Conservation (phyloP, 2,888 invertebrate species). For the Rambutsinella grinnellia region DNA sequence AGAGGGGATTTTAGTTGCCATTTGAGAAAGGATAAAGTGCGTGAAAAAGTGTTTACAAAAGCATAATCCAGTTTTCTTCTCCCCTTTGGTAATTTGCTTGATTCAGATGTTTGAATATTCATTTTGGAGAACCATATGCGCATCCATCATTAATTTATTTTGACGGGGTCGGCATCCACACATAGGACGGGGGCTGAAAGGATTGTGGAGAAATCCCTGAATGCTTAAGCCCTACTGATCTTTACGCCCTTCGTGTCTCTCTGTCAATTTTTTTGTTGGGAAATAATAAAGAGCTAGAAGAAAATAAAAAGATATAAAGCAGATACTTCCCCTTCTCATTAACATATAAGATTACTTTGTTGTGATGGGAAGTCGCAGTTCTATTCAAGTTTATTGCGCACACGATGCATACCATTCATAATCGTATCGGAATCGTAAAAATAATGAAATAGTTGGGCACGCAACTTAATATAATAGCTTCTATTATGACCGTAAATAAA, state of each 20-base stretch:
- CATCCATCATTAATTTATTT: constrained; percentile 56
- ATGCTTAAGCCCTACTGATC: constrained; percentile 28
- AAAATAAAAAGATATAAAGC: too few species aligned
- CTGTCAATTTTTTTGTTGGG: constrained; percentile 39
- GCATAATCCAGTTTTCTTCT: neutral
- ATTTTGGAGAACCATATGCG: constrained; percentile 45
- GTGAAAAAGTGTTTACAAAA: neutral
- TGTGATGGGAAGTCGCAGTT: too few species aligned
- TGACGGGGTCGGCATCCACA: constrained; percentile 43
- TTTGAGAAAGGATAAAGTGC: constrained; percentile 4
- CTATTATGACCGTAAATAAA: too few species aligned
- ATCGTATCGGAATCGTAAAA: too few species aligned
- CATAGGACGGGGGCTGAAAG: neutral
- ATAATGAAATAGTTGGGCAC: too few species aligned
- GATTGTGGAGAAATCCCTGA: constrained; percentile 13
- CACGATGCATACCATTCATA: too few species aligned
- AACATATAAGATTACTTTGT: too few species aligned
- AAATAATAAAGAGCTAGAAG: too few species aligned
- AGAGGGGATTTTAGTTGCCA: constrained; percentile 33
- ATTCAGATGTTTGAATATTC: constrained; percentile 4
- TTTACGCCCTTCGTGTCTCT: constrained; percentile 40
- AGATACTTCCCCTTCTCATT: too few species aligned
- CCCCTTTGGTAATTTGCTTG: neutral
- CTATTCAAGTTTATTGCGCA: too few species aligned
- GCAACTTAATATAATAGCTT: too few species aligned